Conservation (phyloP, 2,797 vertebrate genomes). For the Tenualosa thibaudeaui region DNA sequence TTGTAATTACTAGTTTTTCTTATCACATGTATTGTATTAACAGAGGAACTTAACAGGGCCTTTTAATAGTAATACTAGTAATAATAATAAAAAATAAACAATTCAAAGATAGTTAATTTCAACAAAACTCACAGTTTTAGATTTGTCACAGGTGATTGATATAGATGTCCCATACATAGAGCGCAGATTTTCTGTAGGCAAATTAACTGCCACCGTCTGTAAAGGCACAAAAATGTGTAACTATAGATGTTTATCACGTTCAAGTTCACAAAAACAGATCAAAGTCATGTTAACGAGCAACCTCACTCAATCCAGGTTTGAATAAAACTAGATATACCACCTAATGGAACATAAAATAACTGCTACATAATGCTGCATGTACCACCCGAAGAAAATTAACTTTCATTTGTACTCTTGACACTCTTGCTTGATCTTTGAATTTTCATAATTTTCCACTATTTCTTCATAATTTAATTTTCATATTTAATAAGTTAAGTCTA, state of each 20-base stretch:
- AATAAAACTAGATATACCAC: too few species aligned
- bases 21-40: neutral
- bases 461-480: too few species aligned
- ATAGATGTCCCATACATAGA: constrained; percentile 84
- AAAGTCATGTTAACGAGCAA: neutral
- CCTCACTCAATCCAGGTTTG: neutral
- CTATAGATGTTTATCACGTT: too few species aligned
- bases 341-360: too few species aligned
- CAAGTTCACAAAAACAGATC: too few species aligned
- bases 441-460: too few species aligned
- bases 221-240: constrained; percentile 3
- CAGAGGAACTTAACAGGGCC: neutral
- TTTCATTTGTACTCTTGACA: too few species aligned
- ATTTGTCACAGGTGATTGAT: constrained; percentile 80
- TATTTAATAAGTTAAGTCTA: too few species aligned
- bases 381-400: too few species aligned
- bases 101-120: neutral
- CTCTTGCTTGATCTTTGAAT: too few species aligned
- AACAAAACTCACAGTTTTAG: constrained; percentile 72
- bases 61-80: neutral
- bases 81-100: neutral
- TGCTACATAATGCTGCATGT: too few species aligned
- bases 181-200: constrained; percentile 66
- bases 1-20: neutral
- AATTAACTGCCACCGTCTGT: constrained; percentile 69